Conservation (phyloP, 2,113 vertebrate species). For the Cebus imitator region DNA sequence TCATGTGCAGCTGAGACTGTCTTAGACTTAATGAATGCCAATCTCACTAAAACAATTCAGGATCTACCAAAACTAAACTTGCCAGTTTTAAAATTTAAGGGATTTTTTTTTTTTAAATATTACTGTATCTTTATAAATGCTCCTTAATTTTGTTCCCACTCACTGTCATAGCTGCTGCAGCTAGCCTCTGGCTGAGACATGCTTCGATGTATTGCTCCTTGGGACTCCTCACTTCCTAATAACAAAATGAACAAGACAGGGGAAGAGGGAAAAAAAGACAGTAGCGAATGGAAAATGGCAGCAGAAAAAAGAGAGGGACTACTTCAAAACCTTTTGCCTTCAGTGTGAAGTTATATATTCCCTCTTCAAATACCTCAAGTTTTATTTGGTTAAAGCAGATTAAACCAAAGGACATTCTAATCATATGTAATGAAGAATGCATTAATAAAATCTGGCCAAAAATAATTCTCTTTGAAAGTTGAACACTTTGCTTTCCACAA, state of each 20-base stretch:
- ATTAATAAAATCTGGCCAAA: background rate
- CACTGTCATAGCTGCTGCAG: slow-evolving; percentile 66
- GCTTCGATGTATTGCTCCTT: slow-evolving; percentile 46
- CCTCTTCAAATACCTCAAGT: background rate
- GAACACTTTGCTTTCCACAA: background rate
- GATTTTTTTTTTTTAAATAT: slow-evolving; percentile 39
- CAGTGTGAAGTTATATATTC: background rate
- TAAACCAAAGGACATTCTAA: background rate
- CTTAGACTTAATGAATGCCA: background rate
- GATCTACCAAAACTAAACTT: background rate
- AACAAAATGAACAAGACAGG: slow-evolving; percentile 63
- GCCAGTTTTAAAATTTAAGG: background rate
- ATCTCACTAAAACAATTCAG: background rate
- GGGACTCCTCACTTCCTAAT: slow-evolving; percentile 70
- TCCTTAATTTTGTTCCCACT: slow-evolving; percentile 15
- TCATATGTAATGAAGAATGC: background rate
- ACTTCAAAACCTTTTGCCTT: background rate
- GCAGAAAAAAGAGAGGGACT: background rate
- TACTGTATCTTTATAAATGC: slow-evolving; percentile 46
- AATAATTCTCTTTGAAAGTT: background rate
- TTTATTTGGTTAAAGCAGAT: background rate
- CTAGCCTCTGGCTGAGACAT: slow-evolving; percentile 74
- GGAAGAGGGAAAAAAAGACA: background rate
- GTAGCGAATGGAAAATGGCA: background rate
- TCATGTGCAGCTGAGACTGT: background rate